phyloP scores from a whole-genome alignment of 2,888 invertebrate genomes.

The Euproctis similis region DNA sequence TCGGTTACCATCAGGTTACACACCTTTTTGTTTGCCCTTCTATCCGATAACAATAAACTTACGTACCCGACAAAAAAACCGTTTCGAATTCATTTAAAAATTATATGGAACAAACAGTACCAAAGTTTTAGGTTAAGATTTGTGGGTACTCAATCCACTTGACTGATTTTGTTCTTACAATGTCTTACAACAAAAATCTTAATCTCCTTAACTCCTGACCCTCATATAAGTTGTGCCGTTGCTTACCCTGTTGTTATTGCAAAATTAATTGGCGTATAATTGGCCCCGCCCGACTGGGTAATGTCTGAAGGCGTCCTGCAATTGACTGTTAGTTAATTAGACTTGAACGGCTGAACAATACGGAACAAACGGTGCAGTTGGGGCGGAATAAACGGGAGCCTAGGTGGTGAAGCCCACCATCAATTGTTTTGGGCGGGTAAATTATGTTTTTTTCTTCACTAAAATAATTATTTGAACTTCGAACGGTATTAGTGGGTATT shows the following conservation, averaged over 20 bases:
- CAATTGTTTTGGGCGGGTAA: slow-evolving; percentile 5
- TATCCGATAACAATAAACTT: too few species aligned
- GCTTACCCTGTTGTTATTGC: slow-evolving; percentile 48
- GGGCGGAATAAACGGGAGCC: slow-evolving; percentile 30
- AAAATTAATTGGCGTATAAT: slow-evolving; percentile 71
- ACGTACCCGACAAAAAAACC: too few species aligned
- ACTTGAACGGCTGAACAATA: slow-evolving; percentile 49
- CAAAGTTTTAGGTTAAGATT: too few species aligned
- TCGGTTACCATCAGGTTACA: too few species aligned
- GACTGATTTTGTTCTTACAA: too few species aligned
- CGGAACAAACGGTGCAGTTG: slow-evolving; percentile 37
- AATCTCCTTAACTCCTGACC: slow-evolving; percentile 7
- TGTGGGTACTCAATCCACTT: too few species aligned
- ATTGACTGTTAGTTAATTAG: slow-evolving; percentile 70
- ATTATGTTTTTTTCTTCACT: too few species aligned
- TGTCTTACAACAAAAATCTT: too few species aligned
- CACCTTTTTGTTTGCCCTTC: too few species aligned
- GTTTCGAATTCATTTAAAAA: too few species aligned
- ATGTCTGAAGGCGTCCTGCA: slow-evolving; percentile 63
- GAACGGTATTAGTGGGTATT: slow-evolving; percentile 1
- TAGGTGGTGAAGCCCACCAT: slow-evolving; percentile 10
- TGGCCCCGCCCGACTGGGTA: slow-evolving; percentile 52
- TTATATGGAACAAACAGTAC: too few species aligned
- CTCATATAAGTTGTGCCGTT: slow-evolving; percentile 10
- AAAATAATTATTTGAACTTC: too few species aligned